Base-by-base conservation (phyloP, 2,797 vertebrate genomes). In the Ctenopoma multispine region DNA sequence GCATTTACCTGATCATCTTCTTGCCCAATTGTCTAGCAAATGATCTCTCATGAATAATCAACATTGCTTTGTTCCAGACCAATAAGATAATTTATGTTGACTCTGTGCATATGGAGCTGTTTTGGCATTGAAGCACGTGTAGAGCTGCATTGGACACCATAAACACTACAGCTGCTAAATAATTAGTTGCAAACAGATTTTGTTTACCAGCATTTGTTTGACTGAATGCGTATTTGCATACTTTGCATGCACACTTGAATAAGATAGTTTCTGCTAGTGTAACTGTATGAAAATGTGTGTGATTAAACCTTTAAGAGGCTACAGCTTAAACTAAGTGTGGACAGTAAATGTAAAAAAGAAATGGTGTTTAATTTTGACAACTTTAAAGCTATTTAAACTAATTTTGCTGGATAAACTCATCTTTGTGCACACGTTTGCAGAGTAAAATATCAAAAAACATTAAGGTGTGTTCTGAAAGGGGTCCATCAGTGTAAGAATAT, bases 131-230 rank as follows among this genome's bases (percentile, higher is more conserved):
- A 44, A 81, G 77, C 29, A 11, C 63, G 65, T 27, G 49, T 58
- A 57, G 79, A 64, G 65, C 78, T 74, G 68, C 53, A 24, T 53
- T 64, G 56, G 46, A 70, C 43, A 72, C 7, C n/a, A 75, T 76
- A 60, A 84, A 70, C 80, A 54, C 70, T 69, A 46, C 77, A 70
- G 82, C 88, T 91, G 85, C 84, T 90, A 80, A 92, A 88, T 89
- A 82, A 89, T 90, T 87, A 77, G 79, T 81, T 69, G 68, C 57
- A 55, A 84, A 80, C 81, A 85, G 84, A 82, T 74, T 82, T 87
- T 87, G 80, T 87, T 87, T 77, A 79, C 85, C 53, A 49, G 70
- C 63, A 67, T 66, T 66, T 86, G 82, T 79, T 83, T 75, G 69
- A 85, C 65, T 81, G 60, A 70, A 82, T 79, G 64, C 72, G 61